Percentiles rank a stretch among this genome's conserved stretches.
These are phyloP conservation scores for Plectropomus leopardus DNA, from an alignment of 2,113 vertebrate genomes.

Conservation along the genomic window DNA sequence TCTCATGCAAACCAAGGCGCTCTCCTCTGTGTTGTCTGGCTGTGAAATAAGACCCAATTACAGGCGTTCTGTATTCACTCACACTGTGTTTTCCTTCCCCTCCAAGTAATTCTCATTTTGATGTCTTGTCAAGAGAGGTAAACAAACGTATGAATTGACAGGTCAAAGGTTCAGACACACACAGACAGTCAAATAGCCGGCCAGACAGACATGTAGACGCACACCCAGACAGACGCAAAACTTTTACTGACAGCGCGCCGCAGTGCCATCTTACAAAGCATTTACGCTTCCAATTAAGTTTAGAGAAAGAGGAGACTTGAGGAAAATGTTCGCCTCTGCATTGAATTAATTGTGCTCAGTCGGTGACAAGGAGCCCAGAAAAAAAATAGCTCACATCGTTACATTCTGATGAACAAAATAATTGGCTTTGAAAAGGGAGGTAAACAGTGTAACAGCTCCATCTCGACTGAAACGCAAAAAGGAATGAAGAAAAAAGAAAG, in stretches of 20 bases:
- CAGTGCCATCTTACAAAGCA: slow-evolving; percentile 48
- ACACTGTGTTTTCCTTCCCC: slow-evolving; percentile 30
- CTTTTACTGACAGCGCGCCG: slow-evolving; percentile 34
- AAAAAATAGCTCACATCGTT: slow-evolving; percentile 58
- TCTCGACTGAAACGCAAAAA: slow-evolving; percentile 34
- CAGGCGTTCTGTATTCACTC: slow-evolving; percentile 61
- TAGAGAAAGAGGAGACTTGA: slow-evolving; percentile 38
- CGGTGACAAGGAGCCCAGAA: slow-evolving; percentile 47
- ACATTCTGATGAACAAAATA: slow-evolving; percentile 79
- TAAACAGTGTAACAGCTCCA: slow-evolving; percentile 51
- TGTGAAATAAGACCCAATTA: slow-evolving; percentile 71
- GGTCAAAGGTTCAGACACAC: slow-evolving; percentile 54
- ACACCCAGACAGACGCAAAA: slow-evolving; percentile 1
- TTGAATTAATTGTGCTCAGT: slow-evolving; percentile 72
- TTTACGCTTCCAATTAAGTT: slow-evolving; percentile 65
- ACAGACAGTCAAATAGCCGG: slow-evolving; percentile 28
- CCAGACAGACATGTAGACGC: slow-evolving; percentile 10
- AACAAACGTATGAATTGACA: slow-evolving; percentile 65
- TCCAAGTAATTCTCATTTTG: slow-evolving; percentile 42
- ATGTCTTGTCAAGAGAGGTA: slow-evolving; percentile 64
- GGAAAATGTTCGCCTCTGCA: slow-evolving; percentile 51
- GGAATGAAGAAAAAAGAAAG: background rate
- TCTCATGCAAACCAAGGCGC: slow-evolving; percentile 56
- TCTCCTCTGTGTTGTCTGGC: slow-evolving; percentile 39
- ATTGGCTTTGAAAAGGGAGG: slow-evolving; percentile 69